Percentiles rank a stretch among this genome's conserved stretches.
Evolutionary conservation across 2,888 invertebrate genomes (phyloP).

Genomic region (Mesoligia furuncula): DNA sequence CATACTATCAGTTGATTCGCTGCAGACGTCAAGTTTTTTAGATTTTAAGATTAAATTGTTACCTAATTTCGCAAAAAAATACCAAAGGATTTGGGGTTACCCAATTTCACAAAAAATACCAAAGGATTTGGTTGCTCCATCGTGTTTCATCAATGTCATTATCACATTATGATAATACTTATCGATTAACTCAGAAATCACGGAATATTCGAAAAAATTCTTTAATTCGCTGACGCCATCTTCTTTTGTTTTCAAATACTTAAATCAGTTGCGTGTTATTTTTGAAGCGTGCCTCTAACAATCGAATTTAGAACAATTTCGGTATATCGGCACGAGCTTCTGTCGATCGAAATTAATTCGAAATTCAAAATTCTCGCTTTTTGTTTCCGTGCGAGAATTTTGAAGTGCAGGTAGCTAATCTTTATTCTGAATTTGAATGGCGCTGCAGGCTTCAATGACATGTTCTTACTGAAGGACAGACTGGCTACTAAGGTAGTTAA

Average conservation of each 20-base stretch:
- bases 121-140: not conserved
- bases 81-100: not conserved
- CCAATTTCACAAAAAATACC: not conserved
- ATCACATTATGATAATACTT: slow-evolving; percentile 42
- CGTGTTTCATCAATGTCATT: slow-evolving; percentile 35
- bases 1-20: too few relatives aligned
- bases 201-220: slow-evolving; percentile 44
- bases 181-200: slow-evolving; percentile 43
- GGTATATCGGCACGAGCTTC: slow-evolving; percentile 80
- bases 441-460: slow-evolving; percentile 56
- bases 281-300: slow-evolving; percentile 77
- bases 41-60: not conserved
- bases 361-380: slow-evolving; percentile 63
- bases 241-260: slow-evolving; percentile 46
- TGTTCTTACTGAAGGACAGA: slow-evolving; percentile 49
- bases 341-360: slow-evolving; percentile 75
- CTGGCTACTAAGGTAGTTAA: slow-evolving; percentile 36
- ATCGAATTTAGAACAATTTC: slow-evolving; percentile 74
- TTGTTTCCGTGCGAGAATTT: slow-evolving; percentile 84
- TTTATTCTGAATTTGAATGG: slow-evolving; percentile 60
- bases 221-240: slow-evolving; percentile 52
- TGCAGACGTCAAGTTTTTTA: not conserved
- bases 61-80: not conserved
- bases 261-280: slow-evolving; percentile 70
- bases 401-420: slow-evolving; percentile 63